Base-by-base conservation (phyloP, 2,888 invertebrate genomes). In the Caenorhabditis sp. region DNA sequence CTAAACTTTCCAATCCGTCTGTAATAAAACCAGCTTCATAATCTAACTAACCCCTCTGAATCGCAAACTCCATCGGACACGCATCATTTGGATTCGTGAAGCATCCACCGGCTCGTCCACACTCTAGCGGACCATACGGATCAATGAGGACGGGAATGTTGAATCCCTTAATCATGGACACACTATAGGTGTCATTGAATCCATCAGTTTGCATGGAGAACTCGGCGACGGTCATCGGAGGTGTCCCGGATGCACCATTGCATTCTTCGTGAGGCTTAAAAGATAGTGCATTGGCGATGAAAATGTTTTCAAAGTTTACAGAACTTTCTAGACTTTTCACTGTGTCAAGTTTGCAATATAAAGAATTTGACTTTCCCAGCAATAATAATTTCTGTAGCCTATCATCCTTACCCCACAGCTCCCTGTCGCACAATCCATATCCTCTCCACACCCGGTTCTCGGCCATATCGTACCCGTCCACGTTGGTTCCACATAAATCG, bases 131-230 rank as follows among this genome's bases (percentile, higher is more conserved):
- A n/a, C 74, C 56, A 22, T 44, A 19, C 10, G 66, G 35, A 16
- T 87, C 82, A 10, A 89, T 85, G 26, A 73, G 72, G 8, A 89
- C 73, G n/a, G 86, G 88, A 28, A 89, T 58, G 70, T 94, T 94
- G 91, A 93, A 94, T 5, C 94, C 94, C 89, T 94, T 94, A 14
- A 94, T 93, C 51, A 94, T 88, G 24, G 93, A 93, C 70, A 94
- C 91, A 86, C 94, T 94, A 89, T 94, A 94, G 89, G 92, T 93
- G 87, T 94, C 94, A 47, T 84, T 54, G 47, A 90, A 92, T 54
- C 86, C 88, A 5, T 92, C 92, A 16, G 54, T 82, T 16, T 58
- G 24, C 14, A 93, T 88, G 0, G 93, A 93, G 75, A 94, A 93
- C 89, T 94, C 93, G 6, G 93, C 93, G 6, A 94, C 87, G 4